Evolutionary conservation across 2,113 vertebrate genomes (phyloP).

Genomic region (Lichenostomus cassidix): DNA sequence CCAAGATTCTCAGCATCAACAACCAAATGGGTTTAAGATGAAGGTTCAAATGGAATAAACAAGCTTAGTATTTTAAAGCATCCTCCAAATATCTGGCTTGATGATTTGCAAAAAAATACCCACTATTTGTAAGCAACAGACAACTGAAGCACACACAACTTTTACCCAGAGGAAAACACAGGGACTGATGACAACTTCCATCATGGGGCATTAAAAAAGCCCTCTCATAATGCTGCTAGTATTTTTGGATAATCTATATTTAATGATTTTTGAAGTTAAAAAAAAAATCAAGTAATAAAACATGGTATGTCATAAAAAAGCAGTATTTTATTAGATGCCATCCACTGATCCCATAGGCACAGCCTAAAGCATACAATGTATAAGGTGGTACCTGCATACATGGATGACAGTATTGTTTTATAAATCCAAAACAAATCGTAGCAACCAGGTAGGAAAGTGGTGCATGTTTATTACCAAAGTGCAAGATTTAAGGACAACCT

Average conservation of each 20-base stretch:
- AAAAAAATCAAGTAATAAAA: neutral
- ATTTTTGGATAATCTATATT: neutral
- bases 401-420: neutral
- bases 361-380: neutral
- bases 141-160: neutral
- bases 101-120: neutral
- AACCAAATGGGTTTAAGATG: neutral
- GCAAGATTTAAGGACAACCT: neutral
- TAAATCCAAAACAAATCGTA: neutral
- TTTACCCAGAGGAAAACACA: neutral
- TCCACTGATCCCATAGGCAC: neutral
- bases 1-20: neutral
- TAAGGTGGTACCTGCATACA: neutral
- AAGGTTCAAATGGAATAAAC: neutral
- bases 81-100: neutral
- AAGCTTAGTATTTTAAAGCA: neutral
- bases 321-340: neutral
- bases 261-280: neutral
- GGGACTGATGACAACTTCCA: neutral
- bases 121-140: neutral
- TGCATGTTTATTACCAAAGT: neutral
- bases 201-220: neutral
- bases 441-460: neutral
- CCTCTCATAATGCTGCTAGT: neutral
- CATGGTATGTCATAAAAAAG: neutral